Evolutionary conservation across 2,113 vertebrate species (phyloP).

Genomic region (Erythrolamprus reginae): DNA sequence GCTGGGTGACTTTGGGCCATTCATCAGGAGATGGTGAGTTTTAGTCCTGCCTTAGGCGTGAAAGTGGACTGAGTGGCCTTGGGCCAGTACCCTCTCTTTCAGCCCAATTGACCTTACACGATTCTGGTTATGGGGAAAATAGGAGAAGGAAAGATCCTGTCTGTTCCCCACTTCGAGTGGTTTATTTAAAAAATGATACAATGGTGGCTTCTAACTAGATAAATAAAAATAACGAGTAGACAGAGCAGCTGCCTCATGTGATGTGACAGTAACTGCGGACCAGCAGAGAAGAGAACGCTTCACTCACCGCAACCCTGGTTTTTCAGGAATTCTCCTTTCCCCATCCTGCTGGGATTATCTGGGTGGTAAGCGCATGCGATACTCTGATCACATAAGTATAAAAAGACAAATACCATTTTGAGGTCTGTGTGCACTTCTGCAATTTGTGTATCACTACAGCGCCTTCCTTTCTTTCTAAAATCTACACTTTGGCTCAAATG

Average conservation of each 20-base stretch:
- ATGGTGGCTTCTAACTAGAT: neutral
- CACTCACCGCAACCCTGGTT: slow-evolving; percentile 31
- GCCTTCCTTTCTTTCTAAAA: neutral
- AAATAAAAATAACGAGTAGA: neutral
- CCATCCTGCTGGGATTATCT: slow-evolving; percentile 44
- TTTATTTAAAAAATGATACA: neutral
- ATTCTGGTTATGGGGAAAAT: neutral
- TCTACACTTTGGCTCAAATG: slow-evolving; percentile 3
- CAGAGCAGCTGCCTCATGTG: neutral
- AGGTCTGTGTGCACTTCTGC: slow-evolving; percentile 13
- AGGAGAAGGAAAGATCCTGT: neutral
- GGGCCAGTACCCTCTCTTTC: neutral
- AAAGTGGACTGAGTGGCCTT: neutral
- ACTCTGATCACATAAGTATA: slow-evolving; percentile 27
- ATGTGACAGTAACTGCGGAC: too few relatives aligned
- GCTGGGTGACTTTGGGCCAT: too few relatives aligned
- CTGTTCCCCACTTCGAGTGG: neutral
- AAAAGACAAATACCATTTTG: neutral
- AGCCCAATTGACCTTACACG: neutral
- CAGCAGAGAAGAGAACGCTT: slow-evolving; percentile 15
- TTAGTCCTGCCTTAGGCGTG: neutral
- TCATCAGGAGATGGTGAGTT: too few relatives aligned
- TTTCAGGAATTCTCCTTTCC: slow-evolving; percentile 51
- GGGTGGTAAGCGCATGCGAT: slow-evolving; percentile 45
- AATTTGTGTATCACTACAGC: neutral